Evolutionary conservation across 2,113 vertebrate genomes (phyloP), one percentile per base, ranked within the genome.

Genomic region (Okapia johnstoni): DNA sequence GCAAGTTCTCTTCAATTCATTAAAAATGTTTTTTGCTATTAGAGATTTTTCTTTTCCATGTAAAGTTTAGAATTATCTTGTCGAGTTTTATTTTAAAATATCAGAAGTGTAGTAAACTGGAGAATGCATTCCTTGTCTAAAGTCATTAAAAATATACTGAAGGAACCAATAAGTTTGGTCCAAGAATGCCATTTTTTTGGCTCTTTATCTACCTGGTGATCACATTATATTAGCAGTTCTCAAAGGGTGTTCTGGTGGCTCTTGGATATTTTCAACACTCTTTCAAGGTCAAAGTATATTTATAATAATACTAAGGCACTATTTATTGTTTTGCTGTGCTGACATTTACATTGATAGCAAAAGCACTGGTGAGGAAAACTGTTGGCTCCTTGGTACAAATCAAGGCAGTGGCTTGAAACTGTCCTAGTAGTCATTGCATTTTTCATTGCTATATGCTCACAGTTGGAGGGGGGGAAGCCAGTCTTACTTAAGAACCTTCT

Each of bases 121-220:
- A 40, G 66, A 94, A 96, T 85, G 85, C 40, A 80, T 25, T 91
- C 25, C 28, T 66, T 96, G 76, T 96, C 92, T 84, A 94, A 93
- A 85, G 15, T 4, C 40, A 96, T 83, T 96, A 90, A 90, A 95
- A 90, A 83, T 85, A 61, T 17, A 61, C 40, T 12, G 46, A 96
- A 13, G 50, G 66, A 66, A 40, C 94, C 43, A 79, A 79, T 73
- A 23, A 48, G 55, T 54, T 93, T 85, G 60, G 15, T 77, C 66
- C n/a, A 84, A 96, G 54, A 96, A 94, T 94, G 85, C 46, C 76
- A 63, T 14, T 57, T 79, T 86, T 97, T 90, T 21, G 55, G 58
- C 58, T 96, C 16, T 28, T 92, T 85, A 84, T 63, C 85, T 80
- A 63, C 23, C 54, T 17, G 93, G 55, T 61, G 48, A 96, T 77